Base-by-base conservation (phyloP, 2,888 invertebrate species). In the Micropterix aruncella region DNA sequence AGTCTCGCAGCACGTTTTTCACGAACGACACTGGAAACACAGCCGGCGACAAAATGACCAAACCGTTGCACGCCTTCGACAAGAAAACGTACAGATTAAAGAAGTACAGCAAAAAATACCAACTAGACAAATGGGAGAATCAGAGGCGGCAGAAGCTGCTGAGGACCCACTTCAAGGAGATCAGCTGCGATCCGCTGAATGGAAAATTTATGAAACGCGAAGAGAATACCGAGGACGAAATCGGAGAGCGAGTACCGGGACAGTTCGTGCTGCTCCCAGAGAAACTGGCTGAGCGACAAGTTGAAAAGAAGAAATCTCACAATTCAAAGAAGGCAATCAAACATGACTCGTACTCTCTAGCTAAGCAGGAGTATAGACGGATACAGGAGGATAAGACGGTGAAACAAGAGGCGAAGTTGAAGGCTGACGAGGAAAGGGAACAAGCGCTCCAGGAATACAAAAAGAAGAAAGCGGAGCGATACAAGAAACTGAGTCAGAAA, bases 401-500 rank as follows among this genome's bases (percentile, higher is more conserved):
- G 17, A 70, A 65, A 47, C 65, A 63, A 46, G 67, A 74, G 50
- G 74, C 75, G 48, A 55, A 59, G 2, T 55, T 63, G 16, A 70
- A 62, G 52, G 62, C 58, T 16, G 75, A 73, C 55, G 65, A 71
- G 39, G 80, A 83, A 54, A 74, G 67, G 50, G 70, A 73, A 44
- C 68, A 75, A 55, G 83, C 83, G 9, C 54, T 82, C 37, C 70
- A 73, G 51, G 74, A 74, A 50, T 85, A 83, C 54, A 81, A 79
- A 52, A 73, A 79, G 55, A 80, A 80, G 53, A 86, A 83, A 53
- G 66, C 75, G 40, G 78, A 81, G 41, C 78, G 74, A 46, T 81
- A 73, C 48, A 86, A 83, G 61, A 80, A 78, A 50, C 62, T 90
- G 38, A 82, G 79, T 41, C 81, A 80, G 57, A 85, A 79, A 57